Evolutionary conservation across 1,140 invertebrate species (phyloP).

Genomic region (Danaus plexippus): DNA sequence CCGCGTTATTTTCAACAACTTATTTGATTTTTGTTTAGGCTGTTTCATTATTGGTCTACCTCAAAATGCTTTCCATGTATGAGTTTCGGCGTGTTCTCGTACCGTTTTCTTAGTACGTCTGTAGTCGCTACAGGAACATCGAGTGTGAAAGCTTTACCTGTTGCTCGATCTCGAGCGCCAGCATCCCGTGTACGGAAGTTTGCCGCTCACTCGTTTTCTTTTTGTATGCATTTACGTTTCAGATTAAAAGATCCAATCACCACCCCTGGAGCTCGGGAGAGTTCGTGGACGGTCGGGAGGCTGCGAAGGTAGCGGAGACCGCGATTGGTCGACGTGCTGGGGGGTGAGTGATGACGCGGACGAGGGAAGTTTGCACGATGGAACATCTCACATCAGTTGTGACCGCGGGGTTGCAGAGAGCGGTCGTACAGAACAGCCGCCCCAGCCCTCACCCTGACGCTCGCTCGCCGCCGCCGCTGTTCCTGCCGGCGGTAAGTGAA

Average conservation of each 20-base stretch:
- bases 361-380: slow-evolving; percentile 67
- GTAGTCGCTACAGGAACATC: slow-evolving; percentile 15
- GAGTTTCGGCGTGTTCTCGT: too few relatives aligned
- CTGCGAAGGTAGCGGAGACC: slow-evolving; percentile 29
- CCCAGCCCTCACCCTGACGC: slow-evolving; percentile 9
- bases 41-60: slow-evolving; percentile 43
- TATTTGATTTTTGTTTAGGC: slow-evolving; percentile 60
- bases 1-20: slow-evolving; percentile 48
- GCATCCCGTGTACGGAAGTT: slow-evolving; percentile 50
- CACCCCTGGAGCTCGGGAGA: slow-evolving; percentile 47
- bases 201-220: slow-evolving; percentile 60
- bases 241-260: slow-evolving; percentile 70
- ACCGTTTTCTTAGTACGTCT: too few relatives aligned
- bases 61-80: neutral
- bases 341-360: slow-evolving; percentile 66
- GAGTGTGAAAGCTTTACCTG: slow-evolving; percentile 50
- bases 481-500: slow-evolving; percentile 63
- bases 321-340: slow-evolving; percentile 49
- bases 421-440: slow-evolving; percentile 28
- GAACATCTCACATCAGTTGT: slow-evolving; percentile 54
- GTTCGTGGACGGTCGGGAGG: slow-evolving; percentile 40
- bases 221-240: slow-evolving; percentile 68
- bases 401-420: slow-evolving; percentile 46
- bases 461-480: slow-evolving; percentile 24
- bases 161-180: slow-evolving; percentile 43